Percentiles rank a stretch among this genome's conserved stretches.
These are phyloP conservation scores for Proisotoma minuta DNA, from an alignment of 2,888 invertebrate genomes.

Conservation along the genomic window DNA sequence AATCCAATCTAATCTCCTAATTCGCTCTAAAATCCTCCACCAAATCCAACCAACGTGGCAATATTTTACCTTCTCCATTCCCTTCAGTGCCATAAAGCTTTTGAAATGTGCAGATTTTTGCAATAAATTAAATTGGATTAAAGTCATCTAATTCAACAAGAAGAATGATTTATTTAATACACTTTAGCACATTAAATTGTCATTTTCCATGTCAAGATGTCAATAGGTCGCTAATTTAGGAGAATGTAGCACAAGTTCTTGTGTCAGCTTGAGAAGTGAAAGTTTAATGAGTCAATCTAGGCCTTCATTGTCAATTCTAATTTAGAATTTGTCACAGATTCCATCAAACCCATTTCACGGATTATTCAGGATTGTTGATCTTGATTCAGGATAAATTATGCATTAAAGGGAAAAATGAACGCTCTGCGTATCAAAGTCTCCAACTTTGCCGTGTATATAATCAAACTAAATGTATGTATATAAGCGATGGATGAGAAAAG, in stretches of 20 bases:
- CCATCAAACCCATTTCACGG: not conserved
- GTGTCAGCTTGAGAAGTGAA: not conserved
- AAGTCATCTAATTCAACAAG: no score
- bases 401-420: not conserved
- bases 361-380: not conserved
- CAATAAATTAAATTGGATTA: no score
- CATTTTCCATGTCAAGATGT: no score
- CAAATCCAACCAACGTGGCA: not conserved
- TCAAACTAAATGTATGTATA: not conserved
- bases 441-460: not conserved
- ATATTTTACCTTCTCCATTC: no score
- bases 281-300: constrained; percentile 3
- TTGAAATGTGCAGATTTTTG: not conserved
- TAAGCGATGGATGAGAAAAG: not conserved
- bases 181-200: no score
- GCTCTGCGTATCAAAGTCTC: not conserved
- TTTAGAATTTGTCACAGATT: constrained; percentile 3
- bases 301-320: not conserved
- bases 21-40: not conserved
- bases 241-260: no score
- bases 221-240: not conserved
- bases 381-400: not conserved
- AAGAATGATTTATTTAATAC: no score
- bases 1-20: not conserved
- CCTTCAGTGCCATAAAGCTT: no score